Evolutionary conservation across 1,140 invertebrate species (phyloP), one percentile per base, ranked within the genome.

Genomic region (Stegodyphus mimosarum): DNA sequence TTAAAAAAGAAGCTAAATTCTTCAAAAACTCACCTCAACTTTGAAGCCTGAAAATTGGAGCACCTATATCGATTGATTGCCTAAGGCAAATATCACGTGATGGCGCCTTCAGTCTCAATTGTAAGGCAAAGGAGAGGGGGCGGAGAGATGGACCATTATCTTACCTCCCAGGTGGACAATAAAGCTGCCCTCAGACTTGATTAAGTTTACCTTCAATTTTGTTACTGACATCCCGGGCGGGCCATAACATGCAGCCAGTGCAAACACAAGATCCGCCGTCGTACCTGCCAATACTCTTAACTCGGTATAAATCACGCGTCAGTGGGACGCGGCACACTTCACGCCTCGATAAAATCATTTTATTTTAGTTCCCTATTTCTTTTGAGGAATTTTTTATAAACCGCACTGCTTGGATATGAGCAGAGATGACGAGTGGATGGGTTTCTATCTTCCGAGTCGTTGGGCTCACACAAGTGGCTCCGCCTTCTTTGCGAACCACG

Each of bases 151-250:
- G 49, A 67, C 75, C 70, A 86, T 86, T 86, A 86, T 86, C 83
- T 86, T 64, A 71, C 53, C 17, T 86, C 83, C 83, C 83, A 86
- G 83, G 69, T 78, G 83, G 83, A 86, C 83, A 86, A 77, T 86
- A 86, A 86, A 86, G 75, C 75, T 77, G 74, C 74, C 83, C 75
- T 78, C 83, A 86, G 67, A 77, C 83, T 86, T 86, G 83, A 86
- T 86, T 86, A 86, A 86, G 83, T 86, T 86, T 86, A 78, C 83
- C 83, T 86, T 86, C 75, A 70, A 86, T 86, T 86, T 86, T 78
- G 83, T 64, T 86, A 48, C 69, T 86, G 74, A 71, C 83, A 86
- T 86, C 74, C 75, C 83, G 55, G 7, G 74, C 55, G 83, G 18
- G 67, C 53, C 51, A 72, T 86, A 86, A 78, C 67, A 84, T 33